Evolutionary conservation across 1,140 invertebrate genomes (phyloP).

Genomic region (Listronotus oregonensis): DNA sequence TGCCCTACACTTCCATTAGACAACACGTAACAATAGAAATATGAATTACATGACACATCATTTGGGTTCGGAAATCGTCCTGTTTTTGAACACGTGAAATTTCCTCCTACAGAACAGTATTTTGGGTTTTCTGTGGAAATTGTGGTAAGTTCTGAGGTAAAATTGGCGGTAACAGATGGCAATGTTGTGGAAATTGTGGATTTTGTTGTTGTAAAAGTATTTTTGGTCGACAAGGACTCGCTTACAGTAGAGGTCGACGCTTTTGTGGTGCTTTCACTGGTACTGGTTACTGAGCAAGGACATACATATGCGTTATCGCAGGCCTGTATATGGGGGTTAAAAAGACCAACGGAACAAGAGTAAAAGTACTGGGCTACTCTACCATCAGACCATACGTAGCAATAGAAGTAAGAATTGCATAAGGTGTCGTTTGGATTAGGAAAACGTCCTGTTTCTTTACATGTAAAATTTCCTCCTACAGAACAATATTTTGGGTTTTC

Average conservation of each 20-base stretch:
- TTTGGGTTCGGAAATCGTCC: background rate
- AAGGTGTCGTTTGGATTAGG: background rate
- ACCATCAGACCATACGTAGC: background rate
- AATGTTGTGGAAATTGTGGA: background rate
- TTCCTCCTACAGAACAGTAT: conserved; percentile 2
- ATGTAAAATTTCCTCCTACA: conserved; percentile 3
- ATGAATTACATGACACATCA: background rate
- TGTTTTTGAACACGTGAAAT: background rate
- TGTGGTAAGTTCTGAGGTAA: background rate
- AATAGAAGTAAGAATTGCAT: background rate
- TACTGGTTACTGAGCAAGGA: background rate
- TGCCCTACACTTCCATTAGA: background rate
- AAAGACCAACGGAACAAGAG: conserved; percentile 1
- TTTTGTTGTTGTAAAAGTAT: background rate
- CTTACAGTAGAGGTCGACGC: no score
- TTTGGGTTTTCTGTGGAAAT: background rate
- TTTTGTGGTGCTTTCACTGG: background rate
- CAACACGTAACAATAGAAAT: background rate
- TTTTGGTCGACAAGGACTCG: no score
- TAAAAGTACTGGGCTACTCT: background rate
- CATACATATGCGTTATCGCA: background rate
- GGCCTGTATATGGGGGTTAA: background rate
- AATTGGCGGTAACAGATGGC: background rate
- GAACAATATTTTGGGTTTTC: background rate
- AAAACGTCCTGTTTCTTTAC: conserved; percentile 1